Conservation (phyloP, 2,113 vertebrate species). For the Pluvianellus socialis region DNA sequence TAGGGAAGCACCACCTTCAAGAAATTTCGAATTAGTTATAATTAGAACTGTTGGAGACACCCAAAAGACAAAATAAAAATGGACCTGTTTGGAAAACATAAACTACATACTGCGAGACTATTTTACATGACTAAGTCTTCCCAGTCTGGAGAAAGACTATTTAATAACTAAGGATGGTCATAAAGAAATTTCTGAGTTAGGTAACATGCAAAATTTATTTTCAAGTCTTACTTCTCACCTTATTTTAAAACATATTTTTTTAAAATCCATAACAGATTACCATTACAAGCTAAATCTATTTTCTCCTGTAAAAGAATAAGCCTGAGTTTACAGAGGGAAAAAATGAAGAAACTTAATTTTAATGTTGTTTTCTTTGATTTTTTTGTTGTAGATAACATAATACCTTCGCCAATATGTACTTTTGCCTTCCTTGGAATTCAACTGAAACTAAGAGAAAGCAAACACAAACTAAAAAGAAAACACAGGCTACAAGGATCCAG, state of each 20-base stretch:
- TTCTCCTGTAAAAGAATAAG: background rate
- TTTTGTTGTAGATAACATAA: background rate
- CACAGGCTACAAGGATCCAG: background rate
- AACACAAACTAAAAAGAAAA: background rate
- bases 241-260: background rate
- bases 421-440: background rate
- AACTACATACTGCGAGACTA: background rate
- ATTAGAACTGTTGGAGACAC: background rate
- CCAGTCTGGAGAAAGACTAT: background rate
- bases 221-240: background rate
- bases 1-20: constrained; percentile 90
- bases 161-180: background rate
- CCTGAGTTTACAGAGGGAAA: background rate
- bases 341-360: background rate
- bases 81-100: background rate
- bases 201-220: background rate
- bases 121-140: background rate
- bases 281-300: background rate
- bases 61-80: background rate
- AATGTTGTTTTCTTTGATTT: background rate
- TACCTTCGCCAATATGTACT: background rate
- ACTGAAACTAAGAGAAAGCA: background rate
- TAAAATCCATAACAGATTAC: background rate
- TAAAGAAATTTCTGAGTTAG: background rate
- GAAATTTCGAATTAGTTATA: background rate